Conservation (phyloP, 2,888 invertebrate species). For the Platycheirus albimanus region DNA sequence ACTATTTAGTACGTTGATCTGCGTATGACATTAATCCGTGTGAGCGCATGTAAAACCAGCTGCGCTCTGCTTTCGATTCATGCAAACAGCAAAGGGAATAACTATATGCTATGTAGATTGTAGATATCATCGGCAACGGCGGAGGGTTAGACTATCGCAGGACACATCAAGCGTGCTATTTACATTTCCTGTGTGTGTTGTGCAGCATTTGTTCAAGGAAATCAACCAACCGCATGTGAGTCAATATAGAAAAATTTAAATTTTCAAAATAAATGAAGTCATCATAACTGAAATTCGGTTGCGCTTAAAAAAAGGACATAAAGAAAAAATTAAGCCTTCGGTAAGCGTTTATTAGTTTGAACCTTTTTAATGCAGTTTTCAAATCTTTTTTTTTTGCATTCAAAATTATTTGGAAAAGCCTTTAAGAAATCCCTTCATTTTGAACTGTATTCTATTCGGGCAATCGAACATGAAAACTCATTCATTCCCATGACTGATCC, state of each 20-base stretch:
- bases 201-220: constrained; percentile 5
- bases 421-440: constrained; percentile 46
- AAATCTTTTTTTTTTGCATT: constrained; percentile 34
- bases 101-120: not conserved
- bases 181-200: constrained; percentile 55
- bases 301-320: constrained; percentile 1
- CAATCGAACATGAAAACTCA: constrained; percentile 63
- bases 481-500: constrained; percentile 51
- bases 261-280: constrained; percentile 52
- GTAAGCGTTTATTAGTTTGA: constrained; percentile 50
- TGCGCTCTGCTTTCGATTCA: constrained; percentile 55
- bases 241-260: constrained; percentile 43
- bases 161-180: constrained; percentile 47
- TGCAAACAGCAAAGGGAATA: constrained; percentile 51
- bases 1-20: constrained; percentile 77
- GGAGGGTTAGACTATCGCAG: constrained; percentile 36
- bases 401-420: constrained; percentile 41
- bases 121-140: not conserved
- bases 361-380: constrained; percentile 23
- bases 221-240: constrained; percentile 65
- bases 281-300: constrained; percentile 34
- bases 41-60: constrained; percentile 74
- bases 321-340: not conserved
- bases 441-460: constrained; percentile 37
- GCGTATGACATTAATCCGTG: constrained; percentile 79